These are phyloP conservation scores for Actenoides hombroni DNA, from an alignment of 2,113 vertebrate genomes.

Conservation along the genomic window DNA sequence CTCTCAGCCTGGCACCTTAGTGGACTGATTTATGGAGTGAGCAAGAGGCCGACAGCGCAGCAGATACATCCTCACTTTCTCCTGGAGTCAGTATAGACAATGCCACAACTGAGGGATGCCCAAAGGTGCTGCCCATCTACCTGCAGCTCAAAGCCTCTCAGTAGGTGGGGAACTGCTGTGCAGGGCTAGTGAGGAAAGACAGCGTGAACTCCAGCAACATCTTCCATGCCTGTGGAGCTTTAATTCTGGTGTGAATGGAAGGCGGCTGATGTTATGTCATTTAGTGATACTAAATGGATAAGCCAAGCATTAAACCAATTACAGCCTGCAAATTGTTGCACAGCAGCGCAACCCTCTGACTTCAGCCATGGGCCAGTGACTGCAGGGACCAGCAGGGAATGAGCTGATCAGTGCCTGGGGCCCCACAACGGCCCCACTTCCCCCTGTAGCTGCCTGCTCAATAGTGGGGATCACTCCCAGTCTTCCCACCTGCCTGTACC, in stretches of 20 bases:
- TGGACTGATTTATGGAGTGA: background rate
- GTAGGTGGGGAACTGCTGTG: rapidly evolving
- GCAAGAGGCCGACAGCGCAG: background rate
- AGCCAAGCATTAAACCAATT: constrained; percentile 54
- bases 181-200: background rate
- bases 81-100: background rate
- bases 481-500: background rate
- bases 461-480: background rate
- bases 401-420: background rate
- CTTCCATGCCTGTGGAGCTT: background rate
- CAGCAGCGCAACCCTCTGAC: background rate
- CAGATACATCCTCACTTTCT: background rate
- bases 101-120: rapidly evolving
- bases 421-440: background rate
- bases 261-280: background rate
- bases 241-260: background rate
- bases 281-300: background rate
- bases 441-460: rapidly evolving
- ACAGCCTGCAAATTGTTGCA: constrained; percentile 16
- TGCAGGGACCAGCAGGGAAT: background rate
- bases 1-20: no score
- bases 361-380: background rate
- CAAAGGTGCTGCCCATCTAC: background rate
- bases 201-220: background rate
- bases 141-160: background rate